These are phyloP conservation scores for Baryphthengus martii DNA, from an alignment of 2,113 vertebrate genomes.

Conservation along the genomic window DNA sequence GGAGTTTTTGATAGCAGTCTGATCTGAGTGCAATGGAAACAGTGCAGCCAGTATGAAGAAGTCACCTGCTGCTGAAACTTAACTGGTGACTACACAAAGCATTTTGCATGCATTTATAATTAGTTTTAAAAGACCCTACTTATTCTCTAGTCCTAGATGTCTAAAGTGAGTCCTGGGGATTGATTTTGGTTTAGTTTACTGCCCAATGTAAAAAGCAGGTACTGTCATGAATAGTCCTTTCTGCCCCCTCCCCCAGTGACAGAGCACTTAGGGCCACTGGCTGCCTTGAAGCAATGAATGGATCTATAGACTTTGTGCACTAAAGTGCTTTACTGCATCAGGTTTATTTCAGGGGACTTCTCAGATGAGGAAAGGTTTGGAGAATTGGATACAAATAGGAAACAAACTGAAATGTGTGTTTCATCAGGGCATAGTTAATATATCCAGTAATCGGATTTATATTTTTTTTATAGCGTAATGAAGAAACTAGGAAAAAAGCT, in stretches of 20 bases:
- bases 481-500: not conserved
- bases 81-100: not conserved
- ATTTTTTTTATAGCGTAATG: not conserved
- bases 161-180: not conserved
- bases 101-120: not conserved
- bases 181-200: not conserved
- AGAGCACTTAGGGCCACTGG: not conserved
- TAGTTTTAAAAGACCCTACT: not conserved
- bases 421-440: not conserved
- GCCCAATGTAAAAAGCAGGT: not conserved
- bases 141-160: not conserved
- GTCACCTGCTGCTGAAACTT: not conserved
- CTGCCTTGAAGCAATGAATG: not conserved
- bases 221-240: not conserved
- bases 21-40: not conserved
- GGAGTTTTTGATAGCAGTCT: not conserved
- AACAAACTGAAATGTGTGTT: not conserved
- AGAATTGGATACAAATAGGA: not conserved
- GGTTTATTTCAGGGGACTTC: not conserved
- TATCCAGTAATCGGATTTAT: not conserved
- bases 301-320: not conserved
- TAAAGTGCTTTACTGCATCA: not conserved
- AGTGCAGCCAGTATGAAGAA: not conserved
- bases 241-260: not conserved
- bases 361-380: not conserved